These are phyloP conservation scores for Antigone vipio DNA, from an alignment of 2,113 vertebrate species.

Conservation along the genomic window DNA sequence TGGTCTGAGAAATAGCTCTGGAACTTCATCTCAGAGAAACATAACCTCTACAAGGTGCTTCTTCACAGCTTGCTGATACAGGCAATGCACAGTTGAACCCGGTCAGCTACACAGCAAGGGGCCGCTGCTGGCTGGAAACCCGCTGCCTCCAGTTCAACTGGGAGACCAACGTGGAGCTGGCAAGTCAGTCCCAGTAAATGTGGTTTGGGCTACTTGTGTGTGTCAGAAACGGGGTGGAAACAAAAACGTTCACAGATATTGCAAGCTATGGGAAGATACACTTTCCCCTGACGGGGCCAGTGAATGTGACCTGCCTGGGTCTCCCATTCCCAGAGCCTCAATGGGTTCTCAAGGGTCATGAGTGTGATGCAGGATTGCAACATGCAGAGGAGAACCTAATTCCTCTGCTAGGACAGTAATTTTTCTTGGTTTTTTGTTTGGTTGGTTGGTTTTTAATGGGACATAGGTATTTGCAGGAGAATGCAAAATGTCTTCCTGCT, in stretches of 20 bases:
- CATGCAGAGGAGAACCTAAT: background rate
- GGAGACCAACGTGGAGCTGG: background rate
- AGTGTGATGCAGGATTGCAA: background rate
- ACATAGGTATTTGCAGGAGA: background rate
- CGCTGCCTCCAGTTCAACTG: background rate
- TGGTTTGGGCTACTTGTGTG: background rate
- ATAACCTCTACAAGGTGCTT: background rate
- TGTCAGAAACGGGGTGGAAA: background rate
- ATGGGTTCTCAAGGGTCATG: background rate
- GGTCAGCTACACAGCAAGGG: background rate
- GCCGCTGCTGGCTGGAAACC: background rate
- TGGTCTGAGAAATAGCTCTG: background rate
- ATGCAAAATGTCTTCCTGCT: background rate
- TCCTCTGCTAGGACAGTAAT: background rate
- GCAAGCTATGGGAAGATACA: too few relatives aligned
- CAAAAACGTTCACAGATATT: background rate
- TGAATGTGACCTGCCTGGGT: background rate
- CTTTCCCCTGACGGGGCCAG: background rate
- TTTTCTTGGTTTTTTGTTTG: background rate
- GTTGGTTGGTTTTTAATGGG: background rate
- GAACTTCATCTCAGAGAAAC: background rate
- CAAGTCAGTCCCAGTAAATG: background rate
- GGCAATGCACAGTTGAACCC: background rate
- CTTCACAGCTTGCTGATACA: background rate
- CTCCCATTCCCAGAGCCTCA: background rate